Conservation (phyloP, 2,888 invertebrate species). For the Hedychridium roseum region DNA sequence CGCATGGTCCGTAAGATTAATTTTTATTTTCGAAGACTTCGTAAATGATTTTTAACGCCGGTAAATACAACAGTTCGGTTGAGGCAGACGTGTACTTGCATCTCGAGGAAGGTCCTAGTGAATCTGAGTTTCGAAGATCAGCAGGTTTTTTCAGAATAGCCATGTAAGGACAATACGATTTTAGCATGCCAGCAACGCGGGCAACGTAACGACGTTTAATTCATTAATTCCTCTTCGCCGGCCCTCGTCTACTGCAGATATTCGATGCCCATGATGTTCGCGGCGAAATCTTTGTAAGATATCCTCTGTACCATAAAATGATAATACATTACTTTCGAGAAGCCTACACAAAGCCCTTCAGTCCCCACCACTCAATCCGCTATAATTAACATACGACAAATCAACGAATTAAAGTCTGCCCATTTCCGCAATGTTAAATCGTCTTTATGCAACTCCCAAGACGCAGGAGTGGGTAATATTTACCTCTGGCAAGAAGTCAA, state of each 20-base stretch:
- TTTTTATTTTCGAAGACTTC: too few relatives aligned
- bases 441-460: neutral
- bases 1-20: too few relatives aligned
- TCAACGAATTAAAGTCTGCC: neutral
- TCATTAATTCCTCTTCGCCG: conserved; percentile 28
- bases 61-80: too few relatives aligned
- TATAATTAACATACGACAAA: neutral
- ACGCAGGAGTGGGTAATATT: neutral
- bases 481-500: conserved; percentile 45
- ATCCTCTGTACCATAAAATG: conserved; percentile 55
- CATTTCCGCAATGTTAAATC: neutral
- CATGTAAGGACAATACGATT: conserved; percentile 21
- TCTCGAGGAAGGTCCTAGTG: too few relatives aligned
- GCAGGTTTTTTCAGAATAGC: too few relatives aligned
- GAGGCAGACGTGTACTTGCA: too few relatives aligned
- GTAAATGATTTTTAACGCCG: too few relatives aligned
- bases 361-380: conserved; percentile 3
- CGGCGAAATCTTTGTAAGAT: conserved; percentile 55
- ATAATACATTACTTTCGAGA: conserved; percentile 52
- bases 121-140: too few relatives aligned
- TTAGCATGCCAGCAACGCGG: conserved; percentile 29
- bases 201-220: too few relatives aligned
- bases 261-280: conserved; percentile 49
- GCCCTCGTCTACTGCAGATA: conserved; percentile 37
- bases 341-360: conserved; percentile 23